Evolutionary conservation across 2,888 invertebrate species (phyloP).

Genomic region (Noctua comes): DNA sequence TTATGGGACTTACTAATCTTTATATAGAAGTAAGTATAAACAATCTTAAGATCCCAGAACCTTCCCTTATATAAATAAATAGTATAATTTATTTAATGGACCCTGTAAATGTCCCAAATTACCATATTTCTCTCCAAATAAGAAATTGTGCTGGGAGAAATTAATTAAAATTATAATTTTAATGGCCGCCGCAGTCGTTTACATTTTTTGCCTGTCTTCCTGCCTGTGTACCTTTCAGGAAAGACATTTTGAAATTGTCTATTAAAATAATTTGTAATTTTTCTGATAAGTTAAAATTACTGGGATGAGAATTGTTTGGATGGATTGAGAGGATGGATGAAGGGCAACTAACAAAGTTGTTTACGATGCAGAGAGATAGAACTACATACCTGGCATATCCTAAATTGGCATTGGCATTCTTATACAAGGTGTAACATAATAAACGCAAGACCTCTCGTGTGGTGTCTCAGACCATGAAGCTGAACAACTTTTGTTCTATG

Average conservation of each 20-base stretch:
- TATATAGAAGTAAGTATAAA: conserved; percentile 17
- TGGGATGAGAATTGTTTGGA: background rate
- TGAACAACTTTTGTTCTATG: too few species aligned
- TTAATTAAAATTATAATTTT: conserved; percentile 63
- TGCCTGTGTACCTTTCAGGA: conserved; percentile 8
- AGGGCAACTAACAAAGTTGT: too few species aligned
- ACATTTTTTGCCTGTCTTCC: conserved; percentile 29
- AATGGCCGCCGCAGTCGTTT: conserved; percentile 34
- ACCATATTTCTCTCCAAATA: conserved; percentile 62
- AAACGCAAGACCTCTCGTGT: too few species aligned
- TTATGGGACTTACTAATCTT: background rate
- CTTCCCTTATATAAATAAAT: conserved; percentile 1
- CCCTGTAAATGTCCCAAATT: conserved; percentile 44
- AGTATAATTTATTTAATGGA: conserved; percentile 54
- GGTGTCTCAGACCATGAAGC: too few species aligned
- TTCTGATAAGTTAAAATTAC: background rate
- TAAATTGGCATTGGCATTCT: too few species aligned
- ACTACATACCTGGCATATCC: too few species aligned
- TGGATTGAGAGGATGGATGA: background rate
- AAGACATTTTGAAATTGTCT: conserved; percentile 19
- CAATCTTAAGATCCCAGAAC: conserved; percentile 14
- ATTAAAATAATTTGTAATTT: conserved; percentile 11
- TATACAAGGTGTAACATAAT: too few species aligned
- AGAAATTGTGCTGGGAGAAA: conserved; percentile 46
- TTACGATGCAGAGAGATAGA: background rate